phyloP scores from a whole-genome alignment of 2,797 vertebrate genomes.

The Streptopelia turtur region DNA sequence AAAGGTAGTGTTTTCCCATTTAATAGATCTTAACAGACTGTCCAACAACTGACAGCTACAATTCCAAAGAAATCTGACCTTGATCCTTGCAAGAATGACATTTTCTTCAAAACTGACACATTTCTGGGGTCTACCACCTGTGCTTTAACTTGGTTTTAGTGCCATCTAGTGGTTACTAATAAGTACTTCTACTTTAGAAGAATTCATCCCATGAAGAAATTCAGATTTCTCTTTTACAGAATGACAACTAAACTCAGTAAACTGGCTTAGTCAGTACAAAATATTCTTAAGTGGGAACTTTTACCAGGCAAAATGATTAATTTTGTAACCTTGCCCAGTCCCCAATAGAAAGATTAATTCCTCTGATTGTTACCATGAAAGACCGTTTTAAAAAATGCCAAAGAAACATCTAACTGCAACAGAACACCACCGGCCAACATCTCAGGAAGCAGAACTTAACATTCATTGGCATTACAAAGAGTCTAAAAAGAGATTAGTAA shows the following conservation, averaged over 20 bases:
- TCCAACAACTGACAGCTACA: background rate
- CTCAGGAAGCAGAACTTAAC: background rate
- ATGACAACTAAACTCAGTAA: background rate
- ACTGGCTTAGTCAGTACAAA: background rate
- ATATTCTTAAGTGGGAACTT: background rate
- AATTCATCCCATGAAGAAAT: background rate
- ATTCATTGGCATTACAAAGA: background rate
- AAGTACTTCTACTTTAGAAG: background rate
- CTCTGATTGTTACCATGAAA: background rate
- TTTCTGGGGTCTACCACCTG: background rate
- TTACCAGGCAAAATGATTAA: background rate
- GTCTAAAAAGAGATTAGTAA: background rate
- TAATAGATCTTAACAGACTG: background rate
- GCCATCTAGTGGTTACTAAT: conserved; percentile 68
- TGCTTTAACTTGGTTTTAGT: conserved; percentile 7
- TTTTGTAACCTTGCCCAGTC: background rate
- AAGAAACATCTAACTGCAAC: background rate
- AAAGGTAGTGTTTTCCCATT: background rate
- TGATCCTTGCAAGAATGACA: background rate
- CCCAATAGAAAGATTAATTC: background rate
- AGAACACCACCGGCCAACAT: background rate
- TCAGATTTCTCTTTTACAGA: too few relatives aligned
- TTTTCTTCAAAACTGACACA: background rate
- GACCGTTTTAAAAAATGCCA: background rate
- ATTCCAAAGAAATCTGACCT: background rate